Conservation (phyloP, 2,888 invertebrate species). For the Chrysopilus asiliformis region DNA sequence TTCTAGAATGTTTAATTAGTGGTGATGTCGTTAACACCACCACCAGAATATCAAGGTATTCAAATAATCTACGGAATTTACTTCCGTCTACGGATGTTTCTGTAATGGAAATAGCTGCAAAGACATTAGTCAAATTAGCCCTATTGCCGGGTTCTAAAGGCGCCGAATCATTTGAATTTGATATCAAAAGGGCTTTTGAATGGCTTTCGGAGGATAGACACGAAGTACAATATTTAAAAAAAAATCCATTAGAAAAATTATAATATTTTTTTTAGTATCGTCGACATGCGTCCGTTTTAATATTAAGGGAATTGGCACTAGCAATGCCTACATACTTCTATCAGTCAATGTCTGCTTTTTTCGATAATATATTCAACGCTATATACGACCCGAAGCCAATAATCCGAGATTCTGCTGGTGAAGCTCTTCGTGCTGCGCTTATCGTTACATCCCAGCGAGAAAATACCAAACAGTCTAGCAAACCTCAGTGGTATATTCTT, state of each 20-base stretch:
- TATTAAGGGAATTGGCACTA: conserved; percentile 84
- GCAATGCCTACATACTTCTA: conserved; percentile 97
- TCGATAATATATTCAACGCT: conserved; percentile 85
- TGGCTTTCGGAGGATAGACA: conserved; percentile 85
- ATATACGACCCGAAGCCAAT: conserved; percentile 82
- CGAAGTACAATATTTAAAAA: conserved; percentile 47
- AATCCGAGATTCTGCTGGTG: conserved; percentile 85
- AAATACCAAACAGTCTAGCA: conserved; percentile 81
- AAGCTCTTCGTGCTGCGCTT: conserved; percentile 86
- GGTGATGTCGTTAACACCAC: conserved; percentile 87
- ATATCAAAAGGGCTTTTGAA: conserved; percentile 90
- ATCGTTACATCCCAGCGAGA: conserved; percentile 93
- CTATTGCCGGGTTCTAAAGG: conserved; percentile 85
- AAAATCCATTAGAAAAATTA: too few species aligned
- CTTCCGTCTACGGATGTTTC: conserved; percentile 82
- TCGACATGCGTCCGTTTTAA: conserved; percentile 81
- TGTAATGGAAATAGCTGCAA: conserved; percentile 92
- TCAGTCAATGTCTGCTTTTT: conserved; percentile 84
- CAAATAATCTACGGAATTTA: conserved; percentile 80
- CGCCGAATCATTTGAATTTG: conserved; percentile 95
- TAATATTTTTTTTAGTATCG: conserved; percentile 43
- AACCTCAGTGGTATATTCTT: conserved; percentile 83
- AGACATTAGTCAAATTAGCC: conserved; percentile 87
- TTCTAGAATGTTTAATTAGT: conserved; percentile 77
- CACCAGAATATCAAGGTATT: conserved; percentile 80